Evolutionary conservation across 2,797 vertebrate genomes (phyloP).

Genomic region (Cuniculus paca): DNA sequence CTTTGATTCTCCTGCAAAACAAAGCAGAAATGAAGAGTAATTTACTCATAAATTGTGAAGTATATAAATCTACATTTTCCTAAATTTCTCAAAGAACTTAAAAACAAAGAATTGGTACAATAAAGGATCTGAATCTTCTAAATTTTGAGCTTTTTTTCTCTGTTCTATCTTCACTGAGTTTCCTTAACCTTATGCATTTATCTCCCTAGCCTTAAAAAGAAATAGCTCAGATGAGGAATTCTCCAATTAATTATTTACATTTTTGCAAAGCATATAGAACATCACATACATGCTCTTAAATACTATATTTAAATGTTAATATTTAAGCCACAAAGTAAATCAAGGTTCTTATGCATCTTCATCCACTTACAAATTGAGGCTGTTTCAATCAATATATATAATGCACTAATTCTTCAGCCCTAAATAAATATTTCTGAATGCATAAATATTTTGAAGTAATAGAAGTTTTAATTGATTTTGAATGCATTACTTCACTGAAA

Average conservation of each 20-base stretch:
- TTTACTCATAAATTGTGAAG: not conserved
- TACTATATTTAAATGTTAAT: slow-evolving; percentile 21
- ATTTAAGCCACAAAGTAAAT: not conserved
- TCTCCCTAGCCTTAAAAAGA: not conserved
- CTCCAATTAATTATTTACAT: not conserved
- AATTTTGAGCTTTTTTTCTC: not conserved
- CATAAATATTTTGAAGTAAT: slow-evolving; percentile 36
- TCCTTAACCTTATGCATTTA: not conserved
- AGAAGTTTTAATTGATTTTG: not conserved
- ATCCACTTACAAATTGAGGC: not conserved
- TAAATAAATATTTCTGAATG: slow-evolving; percentile 31
- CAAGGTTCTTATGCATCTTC: not conserved
- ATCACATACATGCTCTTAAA: not conserved
- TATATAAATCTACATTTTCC: not conserved
- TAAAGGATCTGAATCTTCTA: not conserved
- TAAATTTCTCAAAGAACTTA: slow-evolving; percentile 26
- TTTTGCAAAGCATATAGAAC: not conserved
- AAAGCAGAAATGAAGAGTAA: slow-evolving; percentile 30
- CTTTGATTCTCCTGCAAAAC: not conserved
- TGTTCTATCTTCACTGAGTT: not conserved
- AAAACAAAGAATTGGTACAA: not conserved
- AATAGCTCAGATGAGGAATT: not conserved
- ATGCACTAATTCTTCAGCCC: not conserved
- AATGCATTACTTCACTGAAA: slow-evolving; percentile 27
- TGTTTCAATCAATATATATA: not conserved